Evolutionary conservation across 2,113 vertebrate genomes (phyloP).

Genomic region (Oophaga pumilio): DNA sequence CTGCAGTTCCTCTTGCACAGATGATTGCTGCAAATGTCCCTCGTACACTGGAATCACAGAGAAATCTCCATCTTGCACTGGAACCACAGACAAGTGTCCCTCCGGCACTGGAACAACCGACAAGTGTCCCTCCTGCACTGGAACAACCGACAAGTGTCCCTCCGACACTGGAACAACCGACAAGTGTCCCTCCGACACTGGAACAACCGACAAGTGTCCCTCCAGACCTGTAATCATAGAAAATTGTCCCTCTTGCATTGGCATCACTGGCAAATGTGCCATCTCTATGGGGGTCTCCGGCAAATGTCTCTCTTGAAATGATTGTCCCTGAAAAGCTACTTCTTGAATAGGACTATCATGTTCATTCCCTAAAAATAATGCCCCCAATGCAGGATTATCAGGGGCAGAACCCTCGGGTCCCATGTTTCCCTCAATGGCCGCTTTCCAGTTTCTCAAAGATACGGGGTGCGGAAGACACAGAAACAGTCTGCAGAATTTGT

Average conservation of each 20-base stretch:
- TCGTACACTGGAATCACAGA: not conserved
- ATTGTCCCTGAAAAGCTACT: not conserved
- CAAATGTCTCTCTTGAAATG: not conserved
- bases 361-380: not conserved
- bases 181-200: not conserved
- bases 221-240: not conserved
- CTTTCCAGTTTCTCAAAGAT: conserved; percentile 27
- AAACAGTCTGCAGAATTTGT: conserved; percentile 25
- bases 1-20: not conserved
- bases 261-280: no score
- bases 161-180: not conserved
- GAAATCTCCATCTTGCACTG: not conserved
- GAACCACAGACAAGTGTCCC: not conserved
- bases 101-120: not conserved
- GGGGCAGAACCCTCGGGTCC: not conserved
- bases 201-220: not conserved
- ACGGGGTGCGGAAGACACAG: conserved; percentile 23
- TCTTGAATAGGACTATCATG: not conserved
- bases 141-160: not conserved
- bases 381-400: not conserved
- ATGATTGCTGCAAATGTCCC: not conserved
- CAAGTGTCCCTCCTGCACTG: not conserved
- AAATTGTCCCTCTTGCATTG: not conserved
- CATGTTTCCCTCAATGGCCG: not conserved
- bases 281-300: not conserved